A percentile compares a stretch with the other conserved stretches of the same genome.
phyloP scores from a whole-genome alignment of 2,113 vertebrate genomes.

The Sinocyclocheilus anshuiensis region DNA sequence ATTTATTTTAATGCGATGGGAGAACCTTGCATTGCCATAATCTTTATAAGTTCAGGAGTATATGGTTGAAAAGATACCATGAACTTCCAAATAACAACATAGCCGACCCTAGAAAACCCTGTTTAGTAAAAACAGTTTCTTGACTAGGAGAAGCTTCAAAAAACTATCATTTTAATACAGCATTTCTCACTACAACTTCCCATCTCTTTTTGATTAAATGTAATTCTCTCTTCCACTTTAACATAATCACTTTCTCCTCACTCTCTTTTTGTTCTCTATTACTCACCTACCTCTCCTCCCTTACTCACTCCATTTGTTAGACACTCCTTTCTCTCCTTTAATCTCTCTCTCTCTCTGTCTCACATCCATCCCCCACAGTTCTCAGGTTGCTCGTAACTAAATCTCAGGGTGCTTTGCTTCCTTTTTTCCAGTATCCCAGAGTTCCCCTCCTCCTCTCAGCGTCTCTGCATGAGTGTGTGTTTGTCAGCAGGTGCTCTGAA shows the following conservation, averaged over 20 bases:
- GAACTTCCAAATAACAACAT: not conserved
- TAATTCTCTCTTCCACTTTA: slow-evolving; percentile 19
- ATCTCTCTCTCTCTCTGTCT: slow-evolving; percentile 23
- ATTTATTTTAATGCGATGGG: not conserved
- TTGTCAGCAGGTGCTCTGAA: slow-evolving; percentile 39
- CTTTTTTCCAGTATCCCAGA: slow-evolving; percentile 28
- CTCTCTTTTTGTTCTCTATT: slow-evolving; percentile 22
- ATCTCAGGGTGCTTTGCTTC: slow-evolving; percentile 25
- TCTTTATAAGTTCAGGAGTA: not conserved
- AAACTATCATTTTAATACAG: not conserved
- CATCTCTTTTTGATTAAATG: not conserved
- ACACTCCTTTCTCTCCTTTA: slow-evolving; percentile 33
- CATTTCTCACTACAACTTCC: not conserved
- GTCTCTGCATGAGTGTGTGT: slow-evolving; percentile 40
- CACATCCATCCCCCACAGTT: slow-evolving; percentile 10
- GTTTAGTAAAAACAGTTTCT: not conserved
- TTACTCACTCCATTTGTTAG: slow-evolving; percentile 29
- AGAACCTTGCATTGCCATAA: not conserved
- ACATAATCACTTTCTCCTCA: not conserved
- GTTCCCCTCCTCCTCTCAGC: slow-evolving; percentile 25
- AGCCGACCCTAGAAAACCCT: not conserved
- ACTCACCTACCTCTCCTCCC: slow-evolving; percentile 19
- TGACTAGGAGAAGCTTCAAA: not conserved
- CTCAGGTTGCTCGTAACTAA: slow-evolving; percentile 29
- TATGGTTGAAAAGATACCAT: not conserved